phyloP scores from a whole-genome alignment of 2,888 invertebrate species.

The Aquatica leii region DNA sequence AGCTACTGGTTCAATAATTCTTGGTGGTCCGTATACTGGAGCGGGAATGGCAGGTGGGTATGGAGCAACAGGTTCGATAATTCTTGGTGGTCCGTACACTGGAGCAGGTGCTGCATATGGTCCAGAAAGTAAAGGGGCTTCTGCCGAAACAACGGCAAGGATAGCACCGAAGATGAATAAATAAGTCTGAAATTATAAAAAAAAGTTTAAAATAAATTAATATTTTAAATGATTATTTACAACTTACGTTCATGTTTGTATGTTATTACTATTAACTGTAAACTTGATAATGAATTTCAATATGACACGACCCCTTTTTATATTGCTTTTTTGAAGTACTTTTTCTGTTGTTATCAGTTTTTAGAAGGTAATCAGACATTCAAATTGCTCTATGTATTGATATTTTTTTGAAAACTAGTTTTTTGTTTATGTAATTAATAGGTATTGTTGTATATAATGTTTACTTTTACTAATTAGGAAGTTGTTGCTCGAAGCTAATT shows the following conservation, averaged over 20 bases:
- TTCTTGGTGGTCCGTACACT: slow-evolving; percentile 10
- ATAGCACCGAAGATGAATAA: neutral
- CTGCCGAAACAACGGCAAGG: neutral
- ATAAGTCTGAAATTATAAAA: neutral
- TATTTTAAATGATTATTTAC: too few species aligned
- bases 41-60: neutral
- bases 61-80: too few species aligned
- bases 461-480: too few species aligned
- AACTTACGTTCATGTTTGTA: slow-evolving; percentile 13
- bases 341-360: too few species aligned
- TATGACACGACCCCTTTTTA: too few species aligned
- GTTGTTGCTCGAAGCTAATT: too few species aligned
- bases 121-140: slow-evolving; percentile 7
- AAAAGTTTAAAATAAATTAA: neutral
- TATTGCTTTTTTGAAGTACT: too few species aligned
- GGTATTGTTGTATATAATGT: too few species aligned
- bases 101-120: slow-evolving; percentile 10
- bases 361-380: too few species aligned
- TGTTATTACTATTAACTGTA: neutral
- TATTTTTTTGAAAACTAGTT: too few species aligned
- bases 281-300: neutral
- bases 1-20: slow-evolving; percentile 7
- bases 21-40: slow-evolving; percentile 14
- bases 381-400: too few species aligned
- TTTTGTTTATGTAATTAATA: too few species aligned